Base-by-base conservation (phyloP, 2,113 vertebrate genomes). In the Menura novaehollandiae region DNA sequence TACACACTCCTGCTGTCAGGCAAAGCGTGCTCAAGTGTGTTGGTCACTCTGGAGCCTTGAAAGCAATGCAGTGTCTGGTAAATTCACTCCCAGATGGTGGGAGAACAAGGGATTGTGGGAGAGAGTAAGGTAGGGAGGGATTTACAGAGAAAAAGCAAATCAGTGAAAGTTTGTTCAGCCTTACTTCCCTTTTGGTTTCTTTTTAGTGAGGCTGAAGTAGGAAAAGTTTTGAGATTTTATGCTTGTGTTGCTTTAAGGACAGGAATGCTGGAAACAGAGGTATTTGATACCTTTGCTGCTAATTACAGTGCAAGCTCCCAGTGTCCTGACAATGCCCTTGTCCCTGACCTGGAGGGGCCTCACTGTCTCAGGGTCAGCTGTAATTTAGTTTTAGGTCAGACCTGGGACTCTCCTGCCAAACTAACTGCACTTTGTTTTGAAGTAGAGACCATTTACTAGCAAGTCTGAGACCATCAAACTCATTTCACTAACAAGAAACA, bases 311-410 rank as follows among this genome's bases (percentile, higher is more conserved):
- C 96, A 95, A 96, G 93, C 92, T 96, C 74, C 94, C 79, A 78
- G 89, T 95, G 94, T 96, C 95, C 94, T 96, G 94, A 95, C 92
- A 95, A 95, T 92, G 95, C 96, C 97, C 96, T 97, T 96, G 96
- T 94, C 94, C 93, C 96, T 97, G 96, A 97, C 95, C 97, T 81
- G 89, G 72, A 93, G 95, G 96, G 96, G 93, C 96, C 96, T 96
- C 93, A 27, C 86, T 91, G 80, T 89, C 96, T 96, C 93, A 96
- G 95, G 94, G 97, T 97, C 97, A 97, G 97, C 80, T 93, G 88
- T 95, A 97, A 97, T 97, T 97, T 96, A 94, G 96, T 93, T 96
- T 94, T 90, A 96, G 96, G 97, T 97, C 97, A 97, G 95, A 94
- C 72, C 76, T 78, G 89, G 96, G 79, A 97, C 87, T 95, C 95